A percentile compares a stretch with the other conserved stretches of the same genome.
Evolutionary conservation across 1,140 invertebrate species (phyloP).

Genomic region (Acyrthosiphon pisum): DNA sequence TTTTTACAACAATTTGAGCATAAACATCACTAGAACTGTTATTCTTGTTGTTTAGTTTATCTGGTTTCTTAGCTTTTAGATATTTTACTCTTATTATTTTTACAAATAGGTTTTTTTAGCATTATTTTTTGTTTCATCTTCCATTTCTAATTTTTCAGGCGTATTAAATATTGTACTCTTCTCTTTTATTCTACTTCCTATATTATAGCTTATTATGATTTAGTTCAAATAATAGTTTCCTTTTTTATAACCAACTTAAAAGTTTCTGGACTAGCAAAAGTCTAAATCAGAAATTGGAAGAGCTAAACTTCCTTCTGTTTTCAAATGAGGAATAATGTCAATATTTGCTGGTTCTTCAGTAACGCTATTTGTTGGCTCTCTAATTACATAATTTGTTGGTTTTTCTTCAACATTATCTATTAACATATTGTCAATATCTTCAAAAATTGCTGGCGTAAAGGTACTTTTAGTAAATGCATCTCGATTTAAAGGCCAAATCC

Average conservation of each 20-base stretch:
- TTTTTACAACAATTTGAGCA: no score
- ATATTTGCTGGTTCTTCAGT: background rate
- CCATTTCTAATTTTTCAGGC: background rate
- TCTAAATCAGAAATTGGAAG: no score
- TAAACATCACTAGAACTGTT: no score
- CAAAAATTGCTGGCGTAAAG: background rate
- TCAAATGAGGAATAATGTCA: background rate
- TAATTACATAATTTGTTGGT: background rate
- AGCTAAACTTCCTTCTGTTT: background rate
- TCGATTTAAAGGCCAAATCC: conserved; percentile 63
- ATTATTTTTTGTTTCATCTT: background rate
- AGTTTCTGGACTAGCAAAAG: no score
- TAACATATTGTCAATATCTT: background rate
- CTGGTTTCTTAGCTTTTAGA: no score
- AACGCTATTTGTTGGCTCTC: background rate
- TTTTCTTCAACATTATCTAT: background rate
- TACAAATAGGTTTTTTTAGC: background rate
- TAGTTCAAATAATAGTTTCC: no score
- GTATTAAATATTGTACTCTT: background rate
- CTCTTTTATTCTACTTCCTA: background rate
- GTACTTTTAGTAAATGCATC: conserved; percentile 62
- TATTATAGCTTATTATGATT: no score
- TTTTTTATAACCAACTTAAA: no score
- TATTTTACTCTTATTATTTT: background rate
- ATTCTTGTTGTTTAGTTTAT: no score